Base-by-base conservation (phyloP, 2,113 vertebrate genomes). In the Condylura cristata region DNA sequence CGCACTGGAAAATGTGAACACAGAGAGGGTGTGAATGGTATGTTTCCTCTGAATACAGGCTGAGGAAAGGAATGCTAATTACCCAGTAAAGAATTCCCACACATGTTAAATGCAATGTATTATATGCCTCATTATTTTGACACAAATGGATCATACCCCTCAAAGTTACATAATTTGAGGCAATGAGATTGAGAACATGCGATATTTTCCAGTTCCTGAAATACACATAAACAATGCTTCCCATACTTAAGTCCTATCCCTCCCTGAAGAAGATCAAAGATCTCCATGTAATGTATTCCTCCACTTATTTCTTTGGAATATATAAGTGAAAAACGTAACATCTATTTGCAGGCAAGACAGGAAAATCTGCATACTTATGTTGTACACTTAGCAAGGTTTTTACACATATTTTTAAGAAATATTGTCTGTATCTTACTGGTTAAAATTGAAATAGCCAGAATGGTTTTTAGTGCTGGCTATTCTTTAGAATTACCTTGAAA, bases 51-150 rank as follows among this genome's bases (percentile, higher is more conserved):
- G 96, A 96, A 97, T 93, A 44, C 91, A 75, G 76, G 74, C 94
- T 96, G 78, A 83, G 94, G 96, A 96, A 93, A 96, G 92, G 96
- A 97, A 97, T 96, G 96, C 93, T 95, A 96, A 96, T 92, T 93
- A 90, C 93, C 61, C 87, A 83, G 96, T 39, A 86, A 93, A 96
- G 94, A 97, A 92, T 97, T 96, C 72, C 94, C 95, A 97, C 95
- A 96, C 94, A 80, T 93, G 89, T 95, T 83, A 96, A 95, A 96
- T 75, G 71, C 89, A 89, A 61, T 2, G n/a, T 89, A 93, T 95
- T 95, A 86, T 79, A 94, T 32, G 89, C 89, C 84, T 96, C 80
- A 72, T 86, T 96, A 96, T 97, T 82, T 86, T 87, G 91, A 86
- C 80, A 96, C 68, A 96, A 96, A 97, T 88, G 72, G 66, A 94